Conservation (phyloP, 2,797 vertebrate genomes). For the Tapera naevia region DNA sequence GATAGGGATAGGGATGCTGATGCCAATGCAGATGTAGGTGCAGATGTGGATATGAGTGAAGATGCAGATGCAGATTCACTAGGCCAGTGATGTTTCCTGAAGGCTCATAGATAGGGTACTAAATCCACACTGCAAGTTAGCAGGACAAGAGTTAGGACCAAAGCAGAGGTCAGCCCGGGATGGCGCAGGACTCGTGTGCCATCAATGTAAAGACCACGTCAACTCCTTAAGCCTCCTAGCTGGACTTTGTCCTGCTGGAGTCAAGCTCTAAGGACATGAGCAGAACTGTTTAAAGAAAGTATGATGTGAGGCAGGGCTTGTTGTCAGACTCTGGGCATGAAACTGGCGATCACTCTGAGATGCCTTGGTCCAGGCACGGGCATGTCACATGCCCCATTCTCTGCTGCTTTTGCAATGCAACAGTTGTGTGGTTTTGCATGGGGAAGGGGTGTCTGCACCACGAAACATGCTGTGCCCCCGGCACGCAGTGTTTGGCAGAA, state of each 20-base stretch:
- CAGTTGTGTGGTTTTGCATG: background rate
- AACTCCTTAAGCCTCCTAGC: accelerated
- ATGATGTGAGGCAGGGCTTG: accelerated
- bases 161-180: background rate
- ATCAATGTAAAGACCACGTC: background rate
- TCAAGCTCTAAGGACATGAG: background rate
- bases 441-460: accelerated
- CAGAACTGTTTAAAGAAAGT: background rate
- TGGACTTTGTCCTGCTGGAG: background rate
- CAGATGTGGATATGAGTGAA: accelerated
- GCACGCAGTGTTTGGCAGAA: accelerated
- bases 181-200: background rate
- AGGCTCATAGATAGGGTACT: background rate
- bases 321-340: background rate
- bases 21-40: accelerated
- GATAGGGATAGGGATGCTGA: background rate
- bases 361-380: background rate
- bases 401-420: background rate
- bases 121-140: background rate
- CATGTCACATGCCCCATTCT: background rate
- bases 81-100: background rate
- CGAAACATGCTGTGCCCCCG: accelerated
- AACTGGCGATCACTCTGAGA: background rate
- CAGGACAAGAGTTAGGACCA: background rate
- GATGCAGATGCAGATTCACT: background rate